A percentile compares a stretch with the other conserved stretches of the same genome.
phyloP scores from a whole-genome alignment of 2,797 vertebrate species.

The Mionectes olivaceus region DNA sequence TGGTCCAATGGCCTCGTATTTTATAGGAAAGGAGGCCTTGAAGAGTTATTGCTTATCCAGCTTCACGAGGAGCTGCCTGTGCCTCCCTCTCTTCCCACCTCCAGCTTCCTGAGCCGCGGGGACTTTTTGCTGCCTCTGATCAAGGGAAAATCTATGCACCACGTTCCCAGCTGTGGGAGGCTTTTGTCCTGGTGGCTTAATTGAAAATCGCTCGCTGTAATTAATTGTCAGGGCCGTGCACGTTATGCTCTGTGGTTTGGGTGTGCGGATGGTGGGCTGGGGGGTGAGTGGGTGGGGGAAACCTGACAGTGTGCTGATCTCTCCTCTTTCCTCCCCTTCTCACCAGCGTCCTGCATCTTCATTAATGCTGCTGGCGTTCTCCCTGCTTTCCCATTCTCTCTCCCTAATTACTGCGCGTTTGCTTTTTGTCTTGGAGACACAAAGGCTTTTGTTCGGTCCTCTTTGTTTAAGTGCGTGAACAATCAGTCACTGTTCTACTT shows the following conservation, averaged over 20 bases:
- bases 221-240: neutral
- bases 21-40: neutral
- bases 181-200: neutral
- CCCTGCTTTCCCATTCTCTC: neutral
- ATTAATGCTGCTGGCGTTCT: neutral
- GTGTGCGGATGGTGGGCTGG: neutral
- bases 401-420: neutral
- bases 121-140: neutral
- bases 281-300: neutral
- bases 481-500: neutral
- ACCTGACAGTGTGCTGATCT: neutral
- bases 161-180: neutral
- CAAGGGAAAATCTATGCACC: neutral
- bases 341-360: neutral
- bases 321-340: neutral
- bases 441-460: neutral
- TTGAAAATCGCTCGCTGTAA: constrained; percentile 8
- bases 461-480: fast-evolving
- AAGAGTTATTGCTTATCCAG: neutral
- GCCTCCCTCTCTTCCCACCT: neutral
- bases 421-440: neutral
- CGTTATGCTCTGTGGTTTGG: neutral
- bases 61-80: neutral
- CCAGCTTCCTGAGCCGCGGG: neutral
- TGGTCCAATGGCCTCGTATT: fast-evolving